Evolutionary conservation across 2,888 invertebrate genomes (phyloP), one percentile per base, ranked within the genome.

Genomic region (Nemurella pictetii): DNA sequence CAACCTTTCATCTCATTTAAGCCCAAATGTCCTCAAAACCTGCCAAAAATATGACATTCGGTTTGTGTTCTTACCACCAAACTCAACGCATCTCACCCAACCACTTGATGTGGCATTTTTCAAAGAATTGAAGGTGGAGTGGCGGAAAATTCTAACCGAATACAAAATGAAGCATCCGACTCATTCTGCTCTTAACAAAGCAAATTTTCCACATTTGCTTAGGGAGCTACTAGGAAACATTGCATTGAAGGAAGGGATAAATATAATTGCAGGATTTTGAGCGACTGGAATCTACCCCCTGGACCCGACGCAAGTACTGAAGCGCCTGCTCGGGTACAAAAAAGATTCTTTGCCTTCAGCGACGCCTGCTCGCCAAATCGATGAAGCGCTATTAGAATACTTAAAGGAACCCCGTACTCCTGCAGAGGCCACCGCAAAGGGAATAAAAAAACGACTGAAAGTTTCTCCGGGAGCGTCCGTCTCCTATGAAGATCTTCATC

Each of bases 1-100:
- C 85, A 90, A 90, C 87, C 87, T 90, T 85, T 87, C 88, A 12
- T 88, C 87, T 28, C 89, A 89, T 86, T 85, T 88, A 73, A 88
- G 86, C 78, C 83, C 85, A 83, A 77, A 85, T 74, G 87, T 89
- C 74, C 83, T 90, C 77, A 35, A 87, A 83, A 83, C 84, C 83
- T 89, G 89, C 86, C 81, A 88, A 29, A 86, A 88, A 85, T 86
- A 88, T 85, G 86, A 89, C 86, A 89, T 89, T 83, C 84, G 80
- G 30, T 89, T 89, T 87, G 86, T 88, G 32, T 88, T 87, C 80
- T 85, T 89, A 28, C 88, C 88, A 80, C 86, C 88, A 72, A 88
- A 88, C 85, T 85, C 87, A 27, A 88, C 88, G 20, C 89, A 89
- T 84, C 73, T 89, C 72, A 85, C 86, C n/a, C 89, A 89, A 85